Evolutionary conservation across 2,113 vertebrate genomes (phyloP), one percentile per base, ranked within the genome.

Genomic region (Oryzias curvinotus): DNA sequence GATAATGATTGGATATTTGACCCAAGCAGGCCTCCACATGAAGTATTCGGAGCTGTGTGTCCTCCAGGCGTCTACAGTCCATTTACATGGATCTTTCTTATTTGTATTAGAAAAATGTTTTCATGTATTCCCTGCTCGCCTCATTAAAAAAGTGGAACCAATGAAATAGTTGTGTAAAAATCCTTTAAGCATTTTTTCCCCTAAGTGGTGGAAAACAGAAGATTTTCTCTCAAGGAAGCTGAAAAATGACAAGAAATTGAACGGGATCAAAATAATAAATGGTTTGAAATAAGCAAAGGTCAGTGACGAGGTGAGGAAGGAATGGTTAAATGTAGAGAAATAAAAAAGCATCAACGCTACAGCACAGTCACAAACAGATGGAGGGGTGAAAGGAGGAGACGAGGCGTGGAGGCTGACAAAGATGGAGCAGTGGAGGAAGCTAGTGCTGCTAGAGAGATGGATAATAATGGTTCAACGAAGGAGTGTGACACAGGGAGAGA

Each of bases 401-500:
- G n/a, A n/a, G 65, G 62, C 64, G 41, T n/a, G 42, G 50, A 71
- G 47, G 46, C 42, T 43, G 70, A 70, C 67, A 64, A 45, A 57
- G 46, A n/a, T n/a, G n/a, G n/a, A n/a, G n/a, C n/a, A n/a, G n/a
- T n/a, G n/a, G n/a, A 79, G 56, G 45, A 68, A 67, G 62, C 54
- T 15, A 5, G 60, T 5, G 45, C n/a, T 21, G 44, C n/a, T 13
- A 16, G 18, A 48, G 57, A 56, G 41, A 62, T 23, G 19, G 67
- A 78, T 85, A 82, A 80, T 80, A 56, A 77, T 69, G 52, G 62
- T 45, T 52, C 53, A 14, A 55, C 0, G 49, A 41, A 53, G 26
- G 12, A 16, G 8, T 5, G 18, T 4, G 17, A 6, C 25, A 55
- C 19, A 52, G 44, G 51, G 14, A 2, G 41, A 52, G 59, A 18